Conservation (phyloP, 2,797 vertebrate genomes). For the Micropoecilia bifurca region DNA sequence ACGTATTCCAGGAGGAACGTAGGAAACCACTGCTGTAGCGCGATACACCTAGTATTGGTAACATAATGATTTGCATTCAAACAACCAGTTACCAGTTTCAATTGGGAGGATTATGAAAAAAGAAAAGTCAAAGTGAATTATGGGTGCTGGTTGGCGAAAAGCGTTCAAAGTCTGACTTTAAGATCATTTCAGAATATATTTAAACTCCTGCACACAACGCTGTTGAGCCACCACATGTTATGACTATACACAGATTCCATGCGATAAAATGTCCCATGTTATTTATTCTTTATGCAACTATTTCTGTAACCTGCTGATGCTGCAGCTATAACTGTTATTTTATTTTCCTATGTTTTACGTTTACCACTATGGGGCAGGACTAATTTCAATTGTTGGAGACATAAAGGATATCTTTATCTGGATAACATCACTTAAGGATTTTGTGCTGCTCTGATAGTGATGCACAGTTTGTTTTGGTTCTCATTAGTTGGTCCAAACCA, state of each 20-base stretch:
- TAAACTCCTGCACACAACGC: background rate
- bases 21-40: background rate
- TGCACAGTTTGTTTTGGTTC: background rate
- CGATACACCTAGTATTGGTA: background rate
- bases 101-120: background rate
- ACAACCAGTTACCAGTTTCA: background rate
- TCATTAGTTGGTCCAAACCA: background rate
- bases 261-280: background rate
- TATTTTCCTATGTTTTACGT: background rate
- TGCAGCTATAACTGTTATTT: background rate
- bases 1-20: background rate
- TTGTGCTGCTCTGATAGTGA: background rate
- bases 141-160: background rate
- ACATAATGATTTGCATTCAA: background rate
- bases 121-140: background rate
- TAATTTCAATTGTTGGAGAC: background rate
- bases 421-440: background rate
- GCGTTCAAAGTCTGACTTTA: background rate
- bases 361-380: background rate
- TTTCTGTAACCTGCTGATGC: background rate
- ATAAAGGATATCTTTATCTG: background rate
- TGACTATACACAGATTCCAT: background rate
- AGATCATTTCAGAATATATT: background rate
- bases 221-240: background rate
- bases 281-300: background rate